Conservation (phyloP, 2,797 vertebrate genomes). For the Netta rufina region DNA sequence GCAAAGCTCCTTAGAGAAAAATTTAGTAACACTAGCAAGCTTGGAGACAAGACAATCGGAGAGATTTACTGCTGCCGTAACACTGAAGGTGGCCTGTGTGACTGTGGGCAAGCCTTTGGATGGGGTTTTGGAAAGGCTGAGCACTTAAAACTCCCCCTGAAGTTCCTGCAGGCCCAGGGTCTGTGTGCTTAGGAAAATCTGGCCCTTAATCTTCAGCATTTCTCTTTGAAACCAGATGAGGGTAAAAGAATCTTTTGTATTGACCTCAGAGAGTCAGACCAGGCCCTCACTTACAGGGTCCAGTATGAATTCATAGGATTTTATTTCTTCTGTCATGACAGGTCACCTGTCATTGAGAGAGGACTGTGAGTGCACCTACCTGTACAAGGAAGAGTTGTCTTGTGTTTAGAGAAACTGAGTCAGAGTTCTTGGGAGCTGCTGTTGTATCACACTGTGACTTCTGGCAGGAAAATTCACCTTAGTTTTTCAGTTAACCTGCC, state of each 20-base stretch:
- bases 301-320: not conserved
- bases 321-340: not conserved
- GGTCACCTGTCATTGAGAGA: not conserved
- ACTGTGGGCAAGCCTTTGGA: slow-evolving; percentile 11
- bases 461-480: not conserved
- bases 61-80: slow-evolving; percentile 26
- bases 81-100: not conserved
- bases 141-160: not conserved
- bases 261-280: not conserved
- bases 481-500: not conserved
- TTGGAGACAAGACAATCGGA: slow-evolving; percentile 20
- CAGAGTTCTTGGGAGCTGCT: slow-evolving; percentile 21
- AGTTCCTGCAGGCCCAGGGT: not conserved
- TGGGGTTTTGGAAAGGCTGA: not conserved
- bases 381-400: not conserved
- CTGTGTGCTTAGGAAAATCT: slow-evolving; percentile 15
- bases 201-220: not conserved
- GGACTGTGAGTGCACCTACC: not conserved
- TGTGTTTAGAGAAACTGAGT: not conserved
- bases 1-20: slow-evolving; percentile 41
- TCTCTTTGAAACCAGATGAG: not conserved
- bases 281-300: not conserved
- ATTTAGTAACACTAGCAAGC: slow-evolving; percentile 34
- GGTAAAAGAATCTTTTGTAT: not conserved
- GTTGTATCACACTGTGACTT: not conserved